Evolutionary conservation across 2,888 invertebrate genomes (phyloP), one percentile per base, ranked within the genome.

Genomic region (Xylota sylvarum): DNA sequence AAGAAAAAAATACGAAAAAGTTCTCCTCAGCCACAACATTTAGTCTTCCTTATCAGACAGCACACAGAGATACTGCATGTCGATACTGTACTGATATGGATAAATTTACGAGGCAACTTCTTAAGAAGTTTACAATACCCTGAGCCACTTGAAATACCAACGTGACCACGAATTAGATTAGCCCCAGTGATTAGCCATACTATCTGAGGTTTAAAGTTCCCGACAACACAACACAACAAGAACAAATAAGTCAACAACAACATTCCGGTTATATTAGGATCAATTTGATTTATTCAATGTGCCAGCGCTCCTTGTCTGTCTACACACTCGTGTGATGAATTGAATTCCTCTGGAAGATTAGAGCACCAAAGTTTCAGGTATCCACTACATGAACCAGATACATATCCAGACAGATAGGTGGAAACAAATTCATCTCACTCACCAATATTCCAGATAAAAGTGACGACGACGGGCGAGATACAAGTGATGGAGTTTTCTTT

Each of bases 371-470:
- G 50, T 65, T 72, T 58, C 77, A 77, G 78, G 70, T 77, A 72
- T 65, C 46, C 55, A 30, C 30, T 58, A 12, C 10, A 37, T 37
- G 37, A 72, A 50, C 56, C 19, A 72, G 64, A 79, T n/a, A n/a
- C n/a, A n/a, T 79, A 50, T 46, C 62, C 55, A 9, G 23, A 64
- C 19, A 65, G 72, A 83, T 72, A 82, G 12, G 60, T 52, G 56
- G 32, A 77, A 76, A 78, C 70, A 67, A 78, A 83, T 78, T 73
- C 78, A 78, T 78, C 83, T 72, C 60, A 52, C 52, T 78, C 83
- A 72, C 12, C 78, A 46, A 83, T 65, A 77, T 77, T 70, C 77
- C 56, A 62, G 72, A 73, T 78, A 78, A 78, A 72, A 83, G 40
- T 78, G 60, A 67, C 35, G 60, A 77, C 64, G 60, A 30, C 23